These are phyloP conservation scores for Spea bombifrons DNA, from an alignment of 2,113 vertebrate species.

Conservation along the genomic window DNA sequence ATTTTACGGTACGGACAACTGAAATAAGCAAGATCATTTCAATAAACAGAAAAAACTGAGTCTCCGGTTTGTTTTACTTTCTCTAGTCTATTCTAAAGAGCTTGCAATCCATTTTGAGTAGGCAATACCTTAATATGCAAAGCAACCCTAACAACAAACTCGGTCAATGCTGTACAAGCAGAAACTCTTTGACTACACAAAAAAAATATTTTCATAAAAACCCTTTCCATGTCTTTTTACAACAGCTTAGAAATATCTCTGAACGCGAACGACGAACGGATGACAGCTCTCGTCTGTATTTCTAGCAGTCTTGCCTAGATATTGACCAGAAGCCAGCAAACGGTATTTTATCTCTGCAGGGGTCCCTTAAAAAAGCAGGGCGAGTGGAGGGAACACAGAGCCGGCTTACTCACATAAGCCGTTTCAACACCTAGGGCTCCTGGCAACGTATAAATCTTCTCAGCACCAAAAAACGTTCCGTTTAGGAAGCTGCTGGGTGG, in stretches of 20 bases:
- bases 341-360: slow-evolving; percentile 28
- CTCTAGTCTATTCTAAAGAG: no score
- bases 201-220: no score
- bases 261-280: slow-evolving; percentile 9
- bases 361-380: slow-evolving; percentile 13
- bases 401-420: slow-evolving; percentile 30
- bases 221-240: background rate
- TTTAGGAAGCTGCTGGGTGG: background rate
- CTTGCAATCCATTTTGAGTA: no score
- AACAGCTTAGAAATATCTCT: background rate
- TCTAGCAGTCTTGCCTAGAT: slow-evolving; percentile 33
- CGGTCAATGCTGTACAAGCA: no score
- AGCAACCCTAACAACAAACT: no score
- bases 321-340: slow-evolving; percentile 15
- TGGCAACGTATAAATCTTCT: slow-evolving; percentile 35
- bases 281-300: slow-evolving; percentile 9
- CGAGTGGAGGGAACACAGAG: slow-evolving; percentile 15
- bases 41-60: no score
- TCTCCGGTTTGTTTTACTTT: no score
- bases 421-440: slow-evolving; percentile 32
- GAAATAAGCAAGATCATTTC: no score
- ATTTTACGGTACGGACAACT: no score
- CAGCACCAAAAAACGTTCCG: background rate
- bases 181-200: background rate
- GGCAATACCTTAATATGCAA: no score